phyloP scores from a whole-genome alignment of 2,888 invertebrate genomes.

The Drosophila nr. perissopoda region DNA sequence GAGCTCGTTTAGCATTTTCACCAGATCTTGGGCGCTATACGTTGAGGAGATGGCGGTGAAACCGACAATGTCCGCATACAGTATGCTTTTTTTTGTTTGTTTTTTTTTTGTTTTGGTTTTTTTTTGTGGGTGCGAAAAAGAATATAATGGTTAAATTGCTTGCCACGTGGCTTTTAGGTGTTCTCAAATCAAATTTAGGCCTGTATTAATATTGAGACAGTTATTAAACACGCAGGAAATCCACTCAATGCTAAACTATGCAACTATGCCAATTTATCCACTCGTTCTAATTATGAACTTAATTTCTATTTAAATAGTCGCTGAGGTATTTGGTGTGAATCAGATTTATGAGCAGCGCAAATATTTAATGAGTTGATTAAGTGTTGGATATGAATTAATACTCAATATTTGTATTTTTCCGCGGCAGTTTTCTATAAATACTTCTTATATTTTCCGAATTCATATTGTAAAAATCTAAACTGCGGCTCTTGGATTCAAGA shows the following conservation, averaged over 20 bases:
- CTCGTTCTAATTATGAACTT: neutral
- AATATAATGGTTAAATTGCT: slow-evolving; percentile 49
- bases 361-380: neutral
- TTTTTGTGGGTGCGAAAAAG: slow-evolving; percentile 40
- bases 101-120: neutral
- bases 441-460: neutral
- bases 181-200: slow-evolving; percentile 10
- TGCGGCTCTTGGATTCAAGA: neutral
- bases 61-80: slow-evolving; percentile 99
- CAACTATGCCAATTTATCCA: neutral
- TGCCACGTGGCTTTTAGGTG: neutral
- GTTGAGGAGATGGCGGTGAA: slow-evolving; percentile 98
- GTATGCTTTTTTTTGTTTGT: slow-evolving; percentile 88
- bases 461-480: neutral
- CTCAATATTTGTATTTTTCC: neutral
- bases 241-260: neutral
- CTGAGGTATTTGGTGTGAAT: neutral
- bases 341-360: neutral
- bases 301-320: neutral
- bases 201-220: slow-evolving; percentile 6
- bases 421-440: neutral
- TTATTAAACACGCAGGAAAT: neutral
- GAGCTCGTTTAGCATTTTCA: slow-evolving; percentile 97
- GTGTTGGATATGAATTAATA: neutral
- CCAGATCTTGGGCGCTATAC: slow-evolving; percentile 97